Evolutionary conservation across 2,113 vertebrate species (phyloP).

Genomic region (Tragelaphus scriptus): DNA sequence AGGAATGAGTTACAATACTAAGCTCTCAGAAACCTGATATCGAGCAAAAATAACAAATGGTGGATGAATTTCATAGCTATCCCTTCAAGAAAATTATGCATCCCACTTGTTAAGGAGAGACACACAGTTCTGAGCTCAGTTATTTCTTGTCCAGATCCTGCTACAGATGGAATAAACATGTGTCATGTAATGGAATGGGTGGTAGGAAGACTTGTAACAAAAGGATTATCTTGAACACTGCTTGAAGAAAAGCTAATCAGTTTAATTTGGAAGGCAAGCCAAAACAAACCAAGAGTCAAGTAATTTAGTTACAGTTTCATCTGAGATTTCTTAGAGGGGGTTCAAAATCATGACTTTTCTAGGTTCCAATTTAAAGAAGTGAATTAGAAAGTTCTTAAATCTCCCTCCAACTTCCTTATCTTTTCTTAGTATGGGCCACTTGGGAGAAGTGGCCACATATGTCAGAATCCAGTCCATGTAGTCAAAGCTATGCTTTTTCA

Average conservation of each 20-base stretch:
- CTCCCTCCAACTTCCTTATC: background rate
- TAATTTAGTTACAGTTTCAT: background rate
- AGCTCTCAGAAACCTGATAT: slow-evolving; percentile 7
- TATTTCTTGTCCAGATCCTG: background rate
- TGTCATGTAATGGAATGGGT: background rate
- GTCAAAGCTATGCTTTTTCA: background rate
- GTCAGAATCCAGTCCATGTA: background rate
- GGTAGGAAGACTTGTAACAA: background rate
- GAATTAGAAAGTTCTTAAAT: background rate
- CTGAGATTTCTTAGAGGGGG: background rate
- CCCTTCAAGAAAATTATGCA: background rate
- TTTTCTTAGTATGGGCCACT: background rate
- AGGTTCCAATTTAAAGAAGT: background rate
- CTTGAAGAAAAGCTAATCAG: background rate
- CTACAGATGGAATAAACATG: background rate
- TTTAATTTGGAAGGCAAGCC: background rate
- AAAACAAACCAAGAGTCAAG: background rate
- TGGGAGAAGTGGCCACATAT: background rate
- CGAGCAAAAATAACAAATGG: background rate
- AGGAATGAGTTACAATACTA: background rate
- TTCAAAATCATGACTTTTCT: slow-evolving; percentile 2
- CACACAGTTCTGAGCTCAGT: background rate
- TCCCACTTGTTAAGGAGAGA: background rate
- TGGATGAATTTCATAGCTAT: background rate
- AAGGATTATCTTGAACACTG: background rate